phyloP scores from a whole-genome alignment of 1,140 invertebrate species.

The Probaryconus sp. region DNA sequence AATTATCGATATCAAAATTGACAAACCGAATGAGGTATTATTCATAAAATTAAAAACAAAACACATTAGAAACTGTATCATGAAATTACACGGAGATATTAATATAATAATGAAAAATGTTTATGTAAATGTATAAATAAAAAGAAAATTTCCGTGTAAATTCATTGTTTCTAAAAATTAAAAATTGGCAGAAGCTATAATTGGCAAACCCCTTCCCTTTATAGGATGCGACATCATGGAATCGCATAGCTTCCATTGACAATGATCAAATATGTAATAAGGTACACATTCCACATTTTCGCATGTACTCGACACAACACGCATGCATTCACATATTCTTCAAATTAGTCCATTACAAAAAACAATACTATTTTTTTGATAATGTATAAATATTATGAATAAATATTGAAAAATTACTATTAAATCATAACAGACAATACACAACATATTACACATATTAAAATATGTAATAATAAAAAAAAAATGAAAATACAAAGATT shows the following conservation, averaged over 20 bases:
- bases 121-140: too few relatives aligned
- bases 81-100: conserved; percentile 1
- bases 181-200: not conserved
- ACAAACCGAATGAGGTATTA: conserved; percentile 42
- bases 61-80: too few relatives aligned
- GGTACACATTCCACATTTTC: conserved; percentile 36
- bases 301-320: conserved; percentile 13
- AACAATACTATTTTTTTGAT: too few relatives aligned
- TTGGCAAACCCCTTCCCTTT: conserved; percentile 30
- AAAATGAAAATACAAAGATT: too few relatives aligned
- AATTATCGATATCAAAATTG: conserved; percentile 51
- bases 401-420: too few relatives aligned
- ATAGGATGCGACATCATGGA: conserved; percentile 19
- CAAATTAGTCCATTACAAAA: too few relatives aligned
- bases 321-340: conserved; percentile 7
- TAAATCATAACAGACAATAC: too few relatives aligned
- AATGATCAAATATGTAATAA: conserved; percentile 36
- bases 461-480: too few relatives aligned
- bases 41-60: conserved; percentile 1
- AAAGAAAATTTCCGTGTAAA: not conserved
- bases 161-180: not conserved
- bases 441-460: too few relatives aligned
- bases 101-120: not conserved
- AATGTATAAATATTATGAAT: too few relatives aligned
- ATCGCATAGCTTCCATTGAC: conserved; percentile 30